Conservation (phyloP, 2,113 vertebrate genomes). For the Hypanus sabinus region DNA sequence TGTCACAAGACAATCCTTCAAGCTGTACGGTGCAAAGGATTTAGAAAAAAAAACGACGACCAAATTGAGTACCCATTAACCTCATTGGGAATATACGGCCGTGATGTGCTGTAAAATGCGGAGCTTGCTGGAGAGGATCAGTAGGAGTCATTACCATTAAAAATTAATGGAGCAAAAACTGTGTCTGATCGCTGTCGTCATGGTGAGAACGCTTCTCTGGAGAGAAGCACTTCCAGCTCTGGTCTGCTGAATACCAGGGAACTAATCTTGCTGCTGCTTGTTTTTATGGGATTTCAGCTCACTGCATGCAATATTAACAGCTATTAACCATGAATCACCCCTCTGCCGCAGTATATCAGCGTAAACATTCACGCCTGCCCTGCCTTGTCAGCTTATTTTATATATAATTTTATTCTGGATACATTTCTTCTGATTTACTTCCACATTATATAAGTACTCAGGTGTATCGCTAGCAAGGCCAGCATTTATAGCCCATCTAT, state of each 20-base stretch:
- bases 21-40: not conserved
- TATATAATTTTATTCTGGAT: slow-evolving; percentile 7
- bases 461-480: too few species aligned
- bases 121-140: slow-evolving; percentile 3
- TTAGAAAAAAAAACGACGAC: not conserved
- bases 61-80: slow-evolving; percentile 10
- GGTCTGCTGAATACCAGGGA: slow-evolving; percentile 12
- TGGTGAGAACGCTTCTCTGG: slow-evolving; percentile 5
- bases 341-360: not conserved
- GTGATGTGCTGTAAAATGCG: slow-evolving; percentile 12
- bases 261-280: slow-evolving; percentile 9
- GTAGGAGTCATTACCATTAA: slow-evolving; percentile 22
- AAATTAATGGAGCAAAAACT: slow-evolving; percentile 35
- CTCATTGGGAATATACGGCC: slow-evolving; percentile 26
- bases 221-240: not conserved
- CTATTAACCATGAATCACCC: slow-evolving; percentile 18
- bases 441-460: not conserved
- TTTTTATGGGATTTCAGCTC: slow-evolving; percentile 6
- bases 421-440: slow-evolving; percentile 7
- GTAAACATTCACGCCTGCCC: slow-evolving; percentile 4
- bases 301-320: slow-evolving; percentile 25
- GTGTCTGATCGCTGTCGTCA: slow-evolving; percentile 28
- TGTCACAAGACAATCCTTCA: not conserved
- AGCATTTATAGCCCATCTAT: too few species aligned
- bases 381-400: slow-evolving; percentile 18